A percentile compares a stretch with the other conserved stretches of the same genome.
These are phyloP conservation scores for Ophion ellenae DNA, from an alignment of 2,888 invertebrate species.

Conservation along the genomic window DNA sequence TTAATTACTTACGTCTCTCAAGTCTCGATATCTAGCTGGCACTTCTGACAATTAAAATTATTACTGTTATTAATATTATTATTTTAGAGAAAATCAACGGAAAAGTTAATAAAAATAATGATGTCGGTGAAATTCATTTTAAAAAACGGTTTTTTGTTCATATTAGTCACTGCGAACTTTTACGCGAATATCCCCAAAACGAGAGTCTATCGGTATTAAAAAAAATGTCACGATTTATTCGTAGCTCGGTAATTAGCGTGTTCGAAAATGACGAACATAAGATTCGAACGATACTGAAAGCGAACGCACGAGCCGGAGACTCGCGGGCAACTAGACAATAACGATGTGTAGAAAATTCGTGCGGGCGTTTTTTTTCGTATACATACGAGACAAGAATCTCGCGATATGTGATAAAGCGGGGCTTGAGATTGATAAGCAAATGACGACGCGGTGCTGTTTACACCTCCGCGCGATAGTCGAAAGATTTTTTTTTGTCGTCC, in stretches of 20 bases:
- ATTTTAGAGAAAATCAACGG: too few species aligned
- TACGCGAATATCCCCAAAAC: too few species aligned
- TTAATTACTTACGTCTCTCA: too few species aligned
- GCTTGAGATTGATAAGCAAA: conserved; percentile 63
- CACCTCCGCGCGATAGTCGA: conserved; percentile 49
- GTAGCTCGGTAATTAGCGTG: neutral
- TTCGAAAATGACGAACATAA: too few species aligned
- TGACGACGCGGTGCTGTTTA: conserved; percentile 62
- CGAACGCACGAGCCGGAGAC: conserved; percentile 53
- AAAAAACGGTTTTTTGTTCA: too few species aligned
- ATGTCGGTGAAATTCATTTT: too few species aligned
- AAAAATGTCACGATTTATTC: neutral
- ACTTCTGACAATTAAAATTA: too few species aligned
- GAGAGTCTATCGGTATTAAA: neutral
- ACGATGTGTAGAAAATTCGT: neutral
- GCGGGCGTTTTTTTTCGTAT: neutral
- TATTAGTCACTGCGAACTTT: too few species aligned
- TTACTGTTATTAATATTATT: too few species aligned
- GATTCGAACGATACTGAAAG: neutral
- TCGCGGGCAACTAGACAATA: conserved; percentile 54
- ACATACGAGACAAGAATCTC: conserved; percentile 24
- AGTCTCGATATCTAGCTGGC: too few species aligned
- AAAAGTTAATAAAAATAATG: too few species aligned
- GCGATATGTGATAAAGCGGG: conserved; percentile 52
- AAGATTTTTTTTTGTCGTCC: conserved; percentile 19